Evolutionary conservation across 2,888 invertebrate genomes (phyloP), one percentile per base, ranked within the genome.

Genomic region (Arenicola marina): DNA sequence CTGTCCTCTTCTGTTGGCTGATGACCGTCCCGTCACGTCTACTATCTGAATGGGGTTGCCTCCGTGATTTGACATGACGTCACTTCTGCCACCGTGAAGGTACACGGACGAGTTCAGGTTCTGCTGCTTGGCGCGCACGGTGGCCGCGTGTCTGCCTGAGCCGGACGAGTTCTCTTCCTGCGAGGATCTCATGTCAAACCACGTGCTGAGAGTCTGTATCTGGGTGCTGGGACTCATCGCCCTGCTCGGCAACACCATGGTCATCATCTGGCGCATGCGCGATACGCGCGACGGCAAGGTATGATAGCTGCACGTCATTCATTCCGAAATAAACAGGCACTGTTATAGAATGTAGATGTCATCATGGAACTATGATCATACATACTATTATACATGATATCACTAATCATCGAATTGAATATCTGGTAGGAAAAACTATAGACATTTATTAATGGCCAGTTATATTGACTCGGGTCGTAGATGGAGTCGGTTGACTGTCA

Each of bases 261-360:
- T 81, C 38, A 74, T 80, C 57, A 67, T 74, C 29, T 81, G 79
- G 80, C 54, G 79, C 4, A 66, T 75, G 1, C 64, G 78, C 34
- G 84, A 84, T 67, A 76, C 82, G 44, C 76, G 83, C 62, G 81
- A 82, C 54, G 84, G 84, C 66, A 84, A 80, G 83, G 85, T 85
- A 28, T 31, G 11, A 7, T 11, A 48, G 18, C 48, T 11, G 21
- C 24, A 48, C n/a, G n/a, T n/a, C n/a, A n/a, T n/a, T n/a, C n/a
- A n/a, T n/a, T n/a, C n/a, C n/a, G n/a, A n/a, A n/a, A n/a, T n/a
- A n/a, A n/a, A n/a, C n/a, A n/a, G n/a, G n/a, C n/a, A n/a, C n/a
- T n/a, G n/a, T n/a, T n/a, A n/a, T n/a, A n/a, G n/a, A n/a, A n/a
- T n/a, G n/a, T n/a, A n/a, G n/a, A n/a, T n/a, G n/a, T n/a, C n/a